Conservation (phyloP, 2,797 vertebrate genomes). For the Apodemus agrarius region DNA sequence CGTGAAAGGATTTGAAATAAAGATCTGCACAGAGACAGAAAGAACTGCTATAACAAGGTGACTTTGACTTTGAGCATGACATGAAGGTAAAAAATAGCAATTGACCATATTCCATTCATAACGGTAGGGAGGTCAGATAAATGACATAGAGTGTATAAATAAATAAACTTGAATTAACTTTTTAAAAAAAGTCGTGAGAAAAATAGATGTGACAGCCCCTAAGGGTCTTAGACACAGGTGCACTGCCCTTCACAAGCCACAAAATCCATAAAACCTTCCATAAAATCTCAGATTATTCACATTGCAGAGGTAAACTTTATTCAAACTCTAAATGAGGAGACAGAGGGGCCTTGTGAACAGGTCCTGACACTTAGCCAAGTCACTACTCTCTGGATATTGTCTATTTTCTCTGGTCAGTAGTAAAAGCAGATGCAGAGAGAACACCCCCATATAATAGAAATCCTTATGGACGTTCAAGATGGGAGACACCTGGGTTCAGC, state of each 20-base stretch:
- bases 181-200: neutral
- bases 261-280: neutral
- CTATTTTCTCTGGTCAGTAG: neutral
- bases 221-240: neutral
- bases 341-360: neutral
- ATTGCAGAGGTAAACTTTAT: neutral
- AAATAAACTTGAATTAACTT: neutral
- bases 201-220: neutral
- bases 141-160: neutral
- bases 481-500: neutral
- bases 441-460: neutral
- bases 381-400: neutral
- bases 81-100: constrained; percentile 39
- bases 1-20: constrained; percentile 2
- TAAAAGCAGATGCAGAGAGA: neutral
- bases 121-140: neutral
- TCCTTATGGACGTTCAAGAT: neutral
- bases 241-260: neutral
- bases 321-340: neutral
- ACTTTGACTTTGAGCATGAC: constrained; percentile 43
- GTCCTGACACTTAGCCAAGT: neutral
- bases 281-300: neutral
- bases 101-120: neutral
- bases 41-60: neutral
- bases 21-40: neutral